Conservation (phyloP, 2,888 invertebrate species). For the Sphaerolaimus hirsutus region DNA sequence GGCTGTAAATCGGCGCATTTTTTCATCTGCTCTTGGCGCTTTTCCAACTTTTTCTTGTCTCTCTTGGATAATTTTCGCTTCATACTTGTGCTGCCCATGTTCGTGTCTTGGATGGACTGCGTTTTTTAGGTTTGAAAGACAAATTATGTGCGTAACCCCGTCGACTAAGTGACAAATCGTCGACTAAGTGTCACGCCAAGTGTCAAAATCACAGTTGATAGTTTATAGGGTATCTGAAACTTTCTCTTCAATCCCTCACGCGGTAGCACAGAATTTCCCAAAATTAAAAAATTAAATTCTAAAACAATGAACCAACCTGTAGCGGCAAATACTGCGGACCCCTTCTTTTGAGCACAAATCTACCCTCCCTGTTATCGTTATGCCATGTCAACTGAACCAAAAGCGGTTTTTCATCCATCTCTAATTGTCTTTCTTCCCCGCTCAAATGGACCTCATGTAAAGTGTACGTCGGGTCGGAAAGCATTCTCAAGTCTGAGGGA, state of each 20-base stretch:
- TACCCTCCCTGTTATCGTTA: conserved; percentile 85
- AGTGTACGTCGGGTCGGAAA: conserved; percentile 40
- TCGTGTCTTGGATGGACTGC: too few relatives aligned
- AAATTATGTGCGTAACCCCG: too few relatives aligned
- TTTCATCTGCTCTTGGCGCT: conserved; percentile 27
- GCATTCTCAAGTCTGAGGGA: conserved; percentile 94
- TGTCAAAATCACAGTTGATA: too few relatives aligned
- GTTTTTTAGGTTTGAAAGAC: too few relatives aligned
- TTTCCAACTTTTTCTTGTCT: conserved; percentile 89
- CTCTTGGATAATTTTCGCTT: conserved; percentile 76
- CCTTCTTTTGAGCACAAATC: conserved; percentile 70
- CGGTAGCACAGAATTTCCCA: background rate
- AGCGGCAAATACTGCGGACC: conserved; percentile 23
- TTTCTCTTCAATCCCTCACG: background rate
- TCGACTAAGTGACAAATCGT: too few relatives aligned
- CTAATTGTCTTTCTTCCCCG: conserved; percentile 62
- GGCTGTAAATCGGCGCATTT: conserved; percentile 10
- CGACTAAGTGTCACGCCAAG: too few relatives aligned
- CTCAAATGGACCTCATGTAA: conserved; percentile 47
- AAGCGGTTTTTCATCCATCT: conserved; percentile 73
- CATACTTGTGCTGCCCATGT: too few relatives aligned
- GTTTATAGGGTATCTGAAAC: too few relatives aligned
- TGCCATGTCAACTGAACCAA: conserved; percentile 97
- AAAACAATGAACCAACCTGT: conserved; percentile 6
- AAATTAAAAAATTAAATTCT: background rate